Evolutionary conservation across 2,797 vertebrate genomes (phyloP).

Genomic region (Hozukius guyotensis): DNA sequence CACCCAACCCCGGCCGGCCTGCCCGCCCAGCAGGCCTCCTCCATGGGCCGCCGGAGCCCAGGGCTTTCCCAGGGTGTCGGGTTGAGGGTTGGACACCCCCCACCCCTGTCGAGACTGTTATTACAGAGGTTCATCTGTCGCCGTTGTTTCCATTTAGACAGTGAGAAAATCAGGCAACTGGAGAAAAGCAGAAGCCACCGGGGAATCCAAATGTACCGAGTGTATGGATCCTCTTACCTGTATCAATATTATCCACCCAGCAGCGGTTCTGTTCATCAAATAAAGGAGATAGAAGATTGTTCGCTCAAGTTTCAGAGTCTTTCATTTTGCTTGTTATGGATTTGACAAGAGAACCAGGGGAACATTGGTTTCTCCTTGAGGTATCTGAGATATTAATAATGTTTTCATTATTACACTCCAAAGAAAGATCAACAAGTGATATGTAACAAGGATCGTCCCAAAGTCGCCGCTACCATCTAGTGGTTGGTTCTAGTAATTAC

Average conservation of each 20-base stretch:
- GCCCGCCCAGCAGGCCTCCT: conserved; percentile 63
- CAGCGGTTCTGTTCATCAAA: conserved; percentile 34
- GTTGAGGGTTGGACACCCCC: conserved; percentile 62
- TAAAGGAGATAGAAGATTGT: conserved; percentile 18
- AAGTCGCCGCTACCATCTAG: conserved; percentile 61
- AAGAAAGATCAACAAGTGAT: conserved; percentile 24
- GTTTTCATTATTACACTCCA: conserved; percentile 33
- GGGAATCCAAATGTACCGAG: conserved; percentile 54
- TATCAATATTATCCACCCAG: conserved; percentile 76
- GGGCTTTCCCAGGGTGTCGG: conserved; percentile 79
- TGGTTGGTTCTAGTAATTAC: conserved; percentile 41
- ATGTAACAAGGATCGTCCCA: neutral
- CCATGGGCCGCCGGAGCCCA: conserved; percentile 46
- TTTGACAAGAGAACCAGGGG: conserved; percentile 2
- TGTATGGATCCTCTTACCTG: conserved; percentile 66
- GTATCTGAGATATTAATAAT: conserved; percentile 38
- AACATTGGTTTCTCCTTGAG: conserved; percentile 24
- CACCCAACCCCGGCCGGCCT: conserved; percentile 1
- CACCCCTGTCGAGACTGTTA: conserved; percentile 60
- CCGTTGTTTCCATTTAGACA: conserved; percentile 62
- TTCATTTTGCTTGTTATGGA: conserved; percentile 29
- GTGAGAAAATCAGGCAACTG: conserved; percentile 66
- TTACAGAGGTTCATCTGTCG: conserved; percentile 74
- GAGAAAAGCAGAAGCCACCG: conserved; percentile 36
- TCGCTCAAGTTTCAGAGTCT: conserved; percentile 31